A percentile compares a stretch with the other conserved stretches of the same genome.
These are phyloP conservation scores for Megalurothrips usitatus DNA, from an alignment of 2,888 invertebrate genomes.

Conservation along the genomic window DNA sequence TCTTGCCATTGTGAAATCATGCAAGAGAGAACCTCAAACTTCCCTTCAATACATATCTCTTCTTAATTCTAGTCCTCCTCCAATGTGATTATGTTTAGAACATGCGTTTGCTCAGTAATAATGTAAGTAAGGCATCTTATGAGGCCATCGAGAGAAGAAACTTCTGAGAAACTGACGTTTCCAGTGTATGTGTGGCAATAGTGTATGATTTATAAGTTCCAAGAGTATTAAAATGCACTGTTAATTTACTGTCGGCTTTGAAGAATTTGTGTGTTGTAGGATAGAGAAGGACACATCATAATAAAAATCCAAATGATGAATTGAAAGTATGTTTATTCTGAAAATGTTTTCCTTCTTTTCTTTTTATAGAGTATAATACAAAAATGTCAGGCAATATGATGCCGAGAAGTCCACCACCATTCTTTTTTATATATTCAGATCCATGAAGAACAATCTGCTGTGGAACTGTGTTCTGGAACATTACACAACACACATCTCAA, in stretches of 20 bases:
- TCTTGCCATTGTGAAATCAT: not conserved
- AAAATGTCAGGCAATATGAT: not conserved
- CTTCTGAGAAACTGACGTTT: not conserved
- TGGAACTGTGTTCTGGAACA: conserved; percentile 26
- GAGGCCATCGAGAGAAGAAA: not conserved
- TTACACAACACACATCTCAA: conserved; percentile 11
- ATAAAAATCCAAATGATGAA: not conserved
- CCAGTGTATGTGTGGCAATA: not conserved
- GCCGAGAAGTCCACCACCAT: conserved; percentile 13
- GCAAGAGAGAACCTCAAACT: not conserved
- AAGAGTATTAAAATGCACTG: not conserved
- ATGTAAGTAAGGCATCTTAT: not conserved
- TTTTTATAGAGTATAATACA: not conserved
- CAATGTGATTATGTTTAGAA: not conserved
- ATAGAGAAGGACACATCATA: not conserved
- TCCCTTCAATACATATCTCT: not conserved
- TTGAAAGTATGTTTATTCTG: not conserved
- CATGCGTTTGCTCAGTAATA: not conserved
- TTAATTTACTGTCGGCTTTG: not conserved
- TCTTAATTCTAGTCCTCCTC: conserved; percentile 11
- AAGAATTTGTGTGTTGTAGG: not conserved
- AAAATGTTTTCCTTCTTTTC: not conserved
- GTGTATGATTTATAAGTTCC: not conserved
- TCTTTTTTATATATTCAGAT: conserved; percentile 7
- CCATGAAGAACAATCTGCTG: conserved; percentile 21